Evolutionary conservation across 2,888 invertebrate genomes (phyloP).

Genomic region (Agrochola macilenta): DNA sequence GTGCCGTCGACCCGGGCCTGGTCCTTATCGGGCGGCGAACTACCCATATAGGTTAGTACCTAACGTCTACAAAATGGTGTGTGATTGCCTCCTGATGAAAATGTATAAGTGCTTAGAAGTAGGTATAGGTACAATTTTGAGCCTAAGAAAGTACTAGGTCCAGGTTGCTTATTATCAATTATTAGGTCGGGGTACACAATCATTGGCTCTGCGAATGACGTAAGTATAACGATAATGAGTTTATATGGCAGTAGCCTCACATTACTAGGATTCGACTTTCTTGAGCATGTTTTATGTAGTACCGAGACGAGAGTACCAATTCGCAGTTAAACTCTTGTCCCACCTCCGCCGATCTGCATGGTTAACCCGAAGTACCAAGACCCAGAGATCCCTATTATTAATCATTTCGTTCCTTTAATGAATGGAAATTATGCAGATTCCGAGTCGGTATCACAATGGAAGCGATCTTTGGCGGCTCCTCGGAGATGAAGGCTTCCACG

Average conservation of each 20-base stretch:
- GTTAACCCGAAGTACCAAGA: constrained; percentile 72
- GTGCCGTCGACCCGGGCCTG: too few species aligned
- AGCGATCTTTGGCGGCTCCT: constrained; percentile 77
- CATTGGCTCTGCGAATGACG: too few species aligned
- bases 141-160: background rate
- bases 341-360: constrained; percentile 52
- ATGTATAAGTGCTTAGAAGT: background rate
- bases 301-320: too few species aligned
- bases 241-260: background rate
- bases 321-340: constrained; percentile 18
- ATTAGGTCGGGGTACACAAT: background rate
- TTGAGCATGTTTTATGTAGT: background rate
- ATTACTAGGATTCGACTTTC: background rate
- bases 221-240: background rate
- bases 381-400: constrained; percentile 87
- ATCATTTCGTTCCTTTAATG: constrained; percentile 89
- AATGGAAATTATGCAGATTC: constrained; percentile 89
- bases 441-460: constrained; percentile 84
- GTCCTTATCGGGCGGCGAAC: too few species aligned
- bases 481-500: constrained; percentile 77
- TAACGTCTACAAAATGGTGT: background rate
- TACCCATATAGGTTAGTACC: too few species aligned
- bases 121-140: background rate
- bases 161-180: background rate
- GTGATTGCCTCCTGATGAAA: background rate